Conservation (phyloP, 2,888 invertebrate genomes). For the Holacanthella duospinosa region DNA sequence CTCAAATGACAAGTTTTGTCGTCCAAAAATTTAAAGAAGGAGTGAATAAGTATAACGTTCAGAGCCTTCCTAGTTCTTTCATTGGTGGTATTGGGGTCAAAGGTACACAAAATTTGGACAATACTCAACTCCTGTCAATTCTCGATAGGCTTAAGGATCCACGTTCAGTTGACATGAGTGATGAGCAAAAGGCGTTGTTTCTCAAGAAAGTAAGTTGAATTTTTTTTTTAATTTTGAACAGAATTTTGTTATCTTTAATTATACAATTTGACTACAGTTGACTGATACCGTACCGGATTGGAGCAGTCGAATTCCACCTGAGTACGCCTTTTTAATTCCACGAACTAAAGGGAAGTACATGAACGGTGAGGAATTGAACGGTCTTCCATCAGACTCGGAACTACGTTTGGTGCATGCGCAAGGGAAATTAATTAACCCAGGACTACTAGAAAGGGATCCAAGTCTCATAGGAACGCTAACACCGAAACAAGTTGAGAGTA, state of each 20-base stretch:
- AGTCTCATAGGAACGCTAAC: conserved; percentile 30
- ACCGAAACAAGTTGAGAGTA: conserved; percentile 24
- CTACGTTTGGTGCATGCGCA: conserved; percentile 25
- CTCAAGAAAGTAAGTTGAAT: conserved; percentile 20
- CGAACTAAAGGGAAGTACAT: conserved; percentile 12
- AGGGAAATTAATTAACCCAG: conserved; percentile 18
- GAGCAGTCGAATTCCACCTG: conserved; percentile 26
- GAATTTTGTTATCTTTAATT: neutral
- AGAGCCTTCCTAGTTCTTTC: conserved; percentile 27
- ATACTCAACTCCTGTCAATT: conserved; percentile 24
- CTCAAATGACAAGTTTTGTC: conserved; percentile 28
- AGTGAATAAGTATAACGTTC: conserved; percentile 21
- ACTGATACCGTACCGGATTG: no score
- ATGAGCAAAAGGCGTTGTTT: conserved; percentile 29
- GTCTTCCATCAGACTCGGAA: conserved; percentile 31
- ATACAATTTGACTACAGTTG: conserved; percentile 1
- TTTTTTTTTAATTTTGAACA: neutral
- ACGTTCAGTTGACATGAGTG: conserved; percentile 29
- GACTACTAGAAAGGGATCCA: conserved; percentile 21
- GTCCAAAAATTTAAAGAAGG: conserved; percentile 17
- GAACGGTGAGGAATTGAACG: conserved; percentile 16
- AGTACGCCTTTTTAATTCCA: conserved; percentile 22
- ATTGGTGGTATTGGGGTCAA: conserved; percentile 31
- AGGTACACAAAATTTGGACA: conserved; percentile 21
- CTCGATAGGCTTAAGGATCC: conserved; percentile 24